phyloP scores from a whole-genome alignment of 1,140 invertebrate species.

The Papilio machaon region DNA sequence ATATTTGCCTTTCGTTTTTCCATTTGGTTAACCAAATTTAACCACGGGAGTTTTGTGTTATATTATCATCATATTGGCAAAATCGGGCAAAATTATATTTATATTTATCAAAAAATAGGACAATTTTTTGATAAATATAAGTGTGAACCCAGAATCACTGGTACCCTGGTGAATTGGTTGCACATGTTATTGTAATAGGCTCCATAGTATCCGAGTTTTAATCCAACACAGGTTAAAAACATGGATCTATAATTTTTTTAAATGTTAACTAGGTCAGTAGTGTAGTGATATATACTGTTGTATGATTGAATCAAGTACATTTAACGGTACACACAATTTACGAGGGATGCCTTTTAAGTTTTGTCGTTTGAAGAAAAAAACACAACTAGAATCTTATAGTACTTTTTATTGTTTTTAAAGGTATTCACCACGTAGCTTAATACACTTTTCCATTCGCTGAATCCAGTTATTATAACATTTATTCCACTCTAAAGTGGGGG shows the following conservation, averaged over 20 bases:
- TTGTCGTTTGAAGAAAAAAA: too few species aligned
- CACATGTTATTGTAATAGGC: not conserved
- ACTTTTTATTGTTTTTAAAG: too few species aligned
- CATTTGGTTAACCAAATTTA: not conserved
- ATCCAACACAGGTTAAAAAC: not conserved
- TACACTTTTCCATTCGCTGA: too few species aligned
- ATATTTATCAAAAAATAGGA: too few species aligned
- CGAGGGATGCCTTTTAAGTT: too few species aligned
- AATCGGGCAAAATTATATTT: too few species aligned
- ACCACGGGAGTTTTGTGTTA: not conserved
- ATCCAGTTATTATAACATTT: too few species aligned
- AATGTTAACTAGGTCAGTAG: constrained; percentile 10
- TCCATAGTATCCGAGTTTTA: not conserved
- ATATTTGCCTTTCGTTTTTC: not conserved
- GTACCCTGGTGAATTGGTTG: too few species aligned
- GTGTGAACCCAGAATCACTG: too few species aligned
- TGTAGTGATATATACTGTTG: not conserved
- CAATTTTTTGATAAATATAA: not conserved
- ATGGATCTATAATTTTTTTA: not conserved
- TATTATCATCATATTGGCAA: not conserved
- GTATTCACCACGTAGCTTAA: too few species aligned
- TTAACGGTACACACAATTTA: constrained; percentile 9
- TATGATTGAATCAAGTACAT: not conserved
- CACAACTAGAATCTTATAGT: too few species aligned
- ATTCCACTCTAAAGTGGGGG: too few species aligned